phyloP scores from a whole-genome alignment of 2,888 invertebrate genomes.

The Phengaris arion region DNA sequence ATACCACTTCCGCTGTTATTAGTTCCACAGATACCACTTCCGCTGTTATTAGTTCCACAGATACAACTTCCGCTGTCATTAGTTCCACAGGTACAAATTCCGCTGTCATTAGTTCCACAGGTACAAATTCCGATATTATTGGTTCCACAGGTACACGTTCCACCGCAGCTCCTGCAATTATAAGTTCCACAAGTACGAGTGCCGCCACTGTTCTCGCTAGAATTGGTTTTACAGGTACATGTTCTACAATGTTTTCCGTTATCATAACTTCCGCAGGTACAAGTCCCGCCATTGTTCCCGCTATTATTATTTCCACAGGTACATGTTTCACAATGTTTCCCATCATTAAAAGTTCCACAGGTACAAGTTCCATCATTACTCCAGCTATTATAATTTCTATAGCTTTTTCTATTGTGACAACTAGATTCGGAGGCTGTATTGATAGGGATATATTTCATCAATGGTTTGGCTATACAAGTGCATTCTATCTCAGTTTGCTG shows the following conservation, averaged over 20 bases:
- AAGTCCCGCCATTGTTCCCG: background rate
- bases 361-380: background rate
- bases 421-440: slow-evolving; percentile 41
- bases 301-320: slow-evolving; percentile 3
- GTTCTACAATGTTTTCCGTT: too few species aligned
- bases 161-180: too few species aligned
- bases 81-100: slow-evolving; percentile 8
- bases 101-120: background rate
- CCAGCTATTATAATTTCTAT: background rate
- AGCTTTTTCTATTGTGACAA: slow-evolving; percentile 28
- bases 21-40: background rate
- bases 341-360: slow-evolving; percentile 12
- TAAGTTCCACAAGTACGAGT: too few species aligned
- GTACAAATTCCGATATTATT: background rate
- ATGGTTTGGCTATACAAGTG: slow-evolving; percentile 36
- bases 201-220: too few species aligned
- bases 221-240: too few species aligned
- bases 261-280: background rate
- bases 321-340: background rate
- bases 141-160: background rate
- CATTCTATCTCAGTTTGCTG: slow-evolving; percentile 36
- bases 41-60: background rate
- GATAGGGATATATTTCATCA: slow-evolving; percentile 41
- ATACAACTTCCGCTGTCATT: background rate
- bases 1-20: background rate